A percentile compares a stretch with the other conserved stretches of the same genome.
Conservation (phyloP, 2,797 vertebrate genomes). For the Tamandua tetradactyla region DNA sequence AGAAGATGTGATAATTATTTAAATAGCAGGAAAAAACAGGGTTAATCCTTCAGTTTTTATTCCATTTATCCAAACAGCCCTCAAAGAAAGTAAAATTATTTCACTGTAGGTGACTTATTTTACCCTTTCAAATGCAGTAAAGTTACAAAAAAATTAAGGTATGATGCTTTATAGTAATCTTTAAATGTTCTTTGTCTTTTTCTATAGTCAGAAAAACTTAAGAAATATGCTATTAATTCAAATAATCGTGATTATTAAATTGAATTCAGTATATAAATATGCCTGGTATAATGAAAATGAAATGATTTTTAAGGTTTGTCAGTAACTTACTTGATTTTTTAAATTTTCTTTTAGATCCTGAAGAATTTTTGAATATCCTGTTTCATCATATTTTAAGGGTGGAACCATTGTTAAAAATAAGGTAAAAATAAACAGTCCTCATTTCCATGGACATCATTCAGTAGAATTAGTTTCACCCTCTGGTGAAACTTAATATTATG, state of each 20-base stretch:
- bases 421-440: conserved; percentile 83
- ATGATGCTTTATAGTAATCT: not conserved
- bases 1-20: not conserved
- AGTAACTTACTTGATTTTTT: conserved; percentile 43
- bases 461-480: not conserved
- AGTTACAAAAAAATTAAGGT: not conserved
- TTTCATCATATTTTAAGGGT: conserved; percentile 99
- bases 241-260: conserved; percentile 47
- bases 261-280: conserved; percentile 35
- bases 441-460: not conserved
- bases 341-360: conserved; percentile 90
- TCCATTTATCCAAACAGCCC: not conserved
- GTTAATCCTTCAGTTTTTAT: not conserved
- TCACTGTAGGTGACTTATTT: not conserved
- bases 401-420: conserved; percentile 96
- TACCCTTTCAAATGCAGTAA: not conserved
- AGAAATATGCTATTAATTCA: conserved; percentile 48
- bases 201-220: conserved; percentile 12
- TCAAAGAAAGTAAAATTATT: not conserved
- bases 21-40: not conserved
- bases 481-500: not conserved
- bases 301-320: conserved; percentile 40
- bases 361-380: conserved; percentile 98
- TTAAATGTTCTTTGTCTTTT: conserved; percentile 34
- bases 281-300: not conserved